Evolutionary conservation across 1,140 invertebrate species (phyloP), one percentile per base, ranked within the genome.

Genomic region (Procambarus virginalis): DNA sequence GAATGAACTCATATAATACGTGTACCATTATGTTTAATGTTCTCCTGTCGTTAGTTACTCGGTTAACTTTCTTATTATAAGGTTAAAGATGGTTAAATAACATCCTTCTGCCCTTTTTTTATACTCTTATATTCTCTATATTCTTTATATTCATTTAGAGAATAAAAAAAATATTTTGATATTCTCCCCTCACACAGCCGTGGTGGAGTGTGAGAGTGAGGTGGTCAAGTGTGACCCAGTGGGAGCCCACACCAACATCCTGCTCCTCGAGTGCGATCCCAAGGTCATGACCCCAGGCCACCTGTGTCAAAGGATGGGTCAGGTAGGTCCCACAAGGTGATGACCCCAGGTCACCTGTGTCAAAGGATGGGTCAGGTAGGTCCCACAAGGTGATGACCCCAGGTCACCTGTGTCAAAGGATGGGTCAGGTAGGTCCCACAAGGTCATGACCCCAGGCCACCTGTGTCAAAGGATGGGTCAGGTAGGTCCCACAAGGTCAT

Each of bases 181-280:
- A 8, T 5, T 12, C 51, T 55, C 0, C 51, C 51, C 51, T 55
- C 51, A 55, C 51, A 20, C 78, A 89, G 87, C 87, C 14, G 73
- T 89, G 49, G 58, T 12, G 45, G 80, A 60, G 10, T 48, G 46
- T 77, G 81, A 73, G n/a, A 84, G 87, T n/a, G 34, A 76, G n/a
- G n/a, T 60, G 2, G 48, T 89, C 6, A 60, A 0, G n/a, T 80
- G 79, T 68, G 87, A 89, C 55, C 87, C 79, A 6, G 17, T 17
- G 4, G 80, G 70, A 70, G 80, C 70, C 55, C 87, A 89, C 48
- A 89, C 87, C 17, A 89, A 89, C 22, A 89, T 89, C 55, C 45
- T 89, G n/a, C 46, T 89, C 17, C 17, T 89, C 3, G 73, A 89
- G 20, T 89, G 87, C 58, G 55, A 89, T 46, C 64, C 55, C 17